phyloP scores from a whole-genome alignment of 2,888 invertebrate species.

The Drosophila nr. perissopoda region DNA sequence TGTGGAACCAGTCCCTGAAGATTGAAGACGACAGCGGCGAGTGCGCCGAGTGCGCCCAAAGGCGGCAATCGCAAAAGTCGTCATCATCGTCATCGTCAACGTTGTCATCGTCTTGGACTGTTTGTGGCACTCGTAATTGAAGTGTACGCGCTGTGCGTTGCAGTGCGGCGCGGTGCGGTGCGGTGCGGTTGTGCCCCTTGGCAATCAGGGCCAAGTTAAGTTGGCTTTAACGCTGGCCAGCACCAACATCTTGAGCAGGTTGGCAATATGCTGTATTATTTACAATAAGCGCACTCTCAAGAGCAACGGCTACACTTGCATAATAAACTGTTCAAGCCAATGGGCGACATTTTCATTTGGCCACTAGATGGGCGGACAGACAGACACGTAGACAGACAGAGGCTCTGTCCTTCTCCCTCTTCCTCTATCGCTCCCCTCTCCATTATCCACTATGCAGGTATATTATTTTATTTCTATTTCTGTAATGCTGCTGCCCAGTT shows the following conservation, averaged over 20 bases:
- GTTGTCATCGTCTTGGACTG: conserved; percentile 35
- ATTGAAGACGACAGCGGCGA: conserved; percentile 51
- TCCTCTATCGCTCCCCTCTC: neutral
- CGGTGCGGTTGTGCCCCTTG: conserved; percentile 38
- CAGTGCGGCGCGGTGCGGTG: neutral
- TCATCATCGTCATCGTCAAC: conserved; percentile 11
- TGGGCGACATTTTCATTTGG: conserved; percentile 78
- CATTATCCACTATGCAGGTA: conserved; percentile 54
- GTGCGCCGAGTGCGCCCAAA: conserved; percentile 25
- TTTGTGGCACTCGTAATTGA: conserved; percentile 68
- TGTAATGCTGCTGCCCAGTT: conserved; percentile 44
- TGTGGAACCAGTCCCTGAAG: conserved; percentile 73
- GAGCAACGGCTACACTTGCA: conserved; percentile 52
- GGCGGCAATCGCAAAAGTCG: conserved; percentile 41
- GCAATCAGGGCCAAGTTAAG: conserved; percentile 53
- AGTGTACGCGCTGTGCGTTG: conserved; percentile 59
- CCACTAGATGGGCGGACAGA: conserved; percentile 11
- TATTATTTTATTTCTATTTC: conserved; percentile 76
- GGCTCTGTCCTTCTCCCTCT: neutral
- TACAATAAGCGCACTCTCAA: conserved; percentile 54
- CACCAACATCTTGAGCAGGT: conserved; percentile 48
- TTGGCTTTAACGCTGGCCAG: conserved; percentile 31
- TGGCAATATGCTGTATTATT: conserved; percentile 73
- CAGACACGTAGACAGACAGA: neutral
- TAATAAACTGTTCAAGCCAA: conserved; percentile 71